Base-by-base conservation (phyloP, 2,113 vertebrate species). In the Phoenicopterus ruber region DNA sequence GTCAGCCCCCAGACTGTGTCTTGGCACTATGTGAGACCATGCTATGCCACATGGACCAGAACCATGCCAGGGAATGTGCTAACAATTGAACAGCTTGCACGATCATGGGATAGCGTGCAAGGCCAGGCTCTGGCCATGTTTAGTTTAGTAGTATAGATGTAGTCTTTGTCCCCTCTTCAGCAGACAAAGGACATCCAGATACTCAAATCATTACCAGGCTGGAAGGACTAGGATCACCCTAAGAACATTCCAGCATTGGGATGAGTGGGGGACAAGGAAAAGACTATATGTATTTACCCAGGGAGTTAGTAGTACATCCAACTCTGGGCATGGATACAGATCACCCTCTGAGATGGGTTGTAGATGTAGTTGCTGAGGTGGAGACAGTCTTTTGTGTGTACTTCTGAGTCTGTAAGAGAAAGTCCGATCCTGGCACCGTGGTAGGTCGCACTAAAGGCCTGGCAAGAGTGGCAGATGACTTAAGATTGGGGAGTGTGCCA, bases 111-210 rank as follows among this genome's bases (percentile, higher is more conserved):
- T 0, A 32, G 25, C 0, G 29, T n/a, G 79, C 71, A 92, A 84
- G 17, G 28, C 38, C 49, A n/a, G 52, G 29, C 58, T 79, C 49
- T 65, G 66, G 17, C 32, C 58, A n/a, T 21, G 5, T 86, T 86
- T 52, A 6, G 2, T 61, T 88, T 52, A 4, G 58, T 52, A 24
- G 38, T 31, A 71, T 7, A 80, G 79, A 63, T 0, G 0, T 50
- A 82, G 89, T 67, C 76, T 88, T 79, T 90, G 79, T 79, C n/a
- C 38, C 17, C 31, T 55, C 66, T 86, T 61, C 86, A 71, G 29
- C 28, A 61, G 50, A 17, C 18, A 82, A 74, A 88, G 84, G 57
- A 86, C 70, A 67, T 42, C 42, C 32, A 71, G 66, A 59, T 50
- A n/a, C 25, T 32, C 52, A 88, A 94, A 85, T 55, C 42, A 72